Evolutionary conservation across 2,113 vertebrate genomes (phyloP).

Genomic region (Nibea albiflora): DNA sequence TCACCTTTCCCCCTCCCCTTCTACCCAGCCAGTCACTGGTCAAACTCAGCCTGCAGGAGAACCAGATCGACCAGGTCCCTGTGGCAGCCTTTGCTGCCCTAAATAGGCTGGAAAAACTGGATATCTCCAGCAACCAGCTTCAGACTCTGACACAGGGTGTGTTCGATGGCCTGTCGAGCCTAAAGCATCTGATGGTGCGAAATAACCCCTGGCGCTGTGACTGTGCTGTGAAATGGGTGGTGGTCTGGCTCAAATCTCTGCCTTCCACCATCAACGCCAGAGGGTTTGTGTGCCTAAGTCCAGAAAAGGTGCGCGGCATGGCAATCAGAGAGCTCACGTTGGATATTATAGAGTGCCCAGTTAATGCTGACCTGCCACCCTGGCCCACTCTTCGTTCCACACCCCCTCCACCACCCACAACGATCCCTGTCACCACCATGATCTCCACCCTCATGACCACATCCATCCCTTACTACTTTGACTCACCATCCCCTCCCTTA

Average conservation of each 20-base stretch:
- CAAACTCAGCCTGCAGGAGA: conserved; percentile 95
- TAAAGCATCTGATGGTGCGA: conserved; percentile 92
- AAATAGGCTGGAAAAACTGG: conserved; percentile 92
- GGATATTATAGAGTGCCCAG: conserved; percentile 93
- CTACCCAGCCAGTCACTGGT: conserved; percentile 90
- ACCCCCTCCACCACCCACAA: conserved; percentile 74
- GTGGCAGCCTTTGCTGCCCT: conserved; percentile 91
- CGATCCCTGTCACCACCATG: conserved; percentile 66
- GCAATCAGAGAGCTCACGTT: conserved; percentile 95
- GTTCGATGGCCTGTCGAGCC: conserved; percentile 91
- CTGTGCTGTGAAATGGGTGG: conserved; percentile 97
- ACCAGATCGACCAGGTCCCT: conserved; percentile 95
- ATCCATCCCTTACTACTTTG: conserved; percentile 67
- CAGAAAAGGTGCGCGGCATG: conserved; percentile 95
- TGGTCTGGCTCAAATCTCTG: conserved; percentile 95
- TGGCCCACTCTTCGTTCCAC: conserved; percentile 83
- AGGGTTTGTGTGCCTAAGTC: conserved; percentile 94
- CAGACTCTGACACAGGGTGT: conserved; percentile 91
- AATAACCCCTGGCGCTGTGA: conserved; percentile 97
- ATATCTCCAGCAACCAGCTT: conserved; percentile 95
- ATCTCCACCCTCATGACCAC: conserved; percentile 69
- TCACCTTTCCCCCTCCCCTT: conserved; percentile 91
- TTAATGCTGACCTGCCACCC: conserved; percentile 75
- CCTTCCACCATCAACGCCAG: conserved; percentile 91
- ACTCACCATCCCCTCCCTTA: conserved; percentile 74